Conservation (phyloP, 2,797 vertebrate genomes). For the Gallinago stenura region DNA sequence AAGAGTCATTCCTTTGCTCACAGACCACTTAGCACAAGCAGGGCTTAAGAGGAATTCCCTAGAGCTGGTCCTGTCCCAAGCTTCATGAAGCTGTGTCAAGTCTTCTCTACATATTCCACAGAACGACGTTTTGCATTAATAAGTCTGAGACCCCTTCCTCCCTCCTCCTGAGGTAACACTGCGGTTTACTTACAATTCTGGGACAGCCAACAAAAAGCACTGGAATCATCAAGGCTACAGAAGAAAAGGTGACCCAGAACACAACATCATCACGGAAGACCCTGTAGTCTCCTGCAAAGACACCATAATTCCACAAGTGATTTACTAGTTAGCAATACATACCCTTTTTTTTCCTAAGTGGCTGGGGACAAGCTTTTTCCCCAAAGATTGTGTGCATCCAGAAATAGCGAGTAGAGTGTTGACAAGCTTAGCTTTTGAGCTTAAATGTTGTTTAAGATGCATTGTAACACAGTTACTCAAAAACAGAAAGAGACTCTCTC, state of each 20-base stretch:
- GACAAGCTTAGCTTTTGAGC: neutral
- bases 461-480: neutral
- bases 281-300: slow-evolving; percentile 84
- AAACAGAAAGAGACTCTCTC: neutral
- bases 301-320: neutral
- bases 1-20: neutral
- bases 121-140: neutral
- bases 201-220: slow-evolving; percentile 88
- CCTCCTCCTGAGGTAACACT: neutral
- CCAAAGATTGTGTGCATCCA: neutral
- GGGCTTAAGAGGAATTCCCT: neutral
- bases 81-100: neutral
- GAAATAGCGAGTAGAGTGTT: neutral
- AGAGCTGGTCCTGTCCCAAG: neutral
- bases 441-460: neutral
- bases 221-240: slow-evolving; percentile 83
- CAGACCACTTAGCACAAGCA: neutral
- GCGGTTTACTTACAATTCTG: slow-evolving; percentile 85
- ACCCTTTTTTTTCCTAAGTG: neutral
- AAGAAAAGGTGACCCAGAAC: slow-evolving; percentile 91
- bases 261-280: slow-evolving; percentile 85
- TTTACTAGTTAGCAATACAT: neutral
- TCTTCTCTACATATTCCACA: neutral
- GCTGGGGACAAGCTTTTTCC: neutral
- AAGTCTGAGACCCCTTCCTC: neutral